Base-by-base conservation (phyloP, 2,888 invertebrate species). In the Eupithecia dodoneata region DNA sequence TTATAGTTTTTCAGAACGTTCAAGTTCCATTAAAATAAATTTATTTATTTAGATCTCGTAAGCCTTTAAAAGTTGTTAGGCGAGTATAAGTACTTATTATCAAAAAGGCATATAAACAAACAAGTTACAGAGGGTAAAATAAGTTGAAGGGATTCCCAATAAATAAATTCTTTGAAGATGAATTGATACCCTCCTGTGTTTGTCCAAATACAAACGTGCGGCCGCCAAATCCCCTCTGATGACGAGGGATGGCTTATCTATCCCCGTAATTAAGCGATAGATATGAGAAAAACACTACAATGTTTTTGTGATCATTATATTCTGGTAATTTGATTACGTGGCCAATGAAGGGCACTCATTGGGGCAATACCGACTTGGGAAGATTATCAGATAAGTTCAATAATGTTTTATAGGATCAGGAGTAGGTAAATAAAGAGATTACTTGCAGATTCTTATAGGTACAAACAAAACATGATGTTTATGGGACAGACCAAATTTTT, bases 291-390 rank as follows among this genome's bases (percentile, higher is more conserved):
- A 80, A 79, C 77, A 76, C 77, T 42, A 69, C 73, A 71, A 65
- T 73, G 71, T 81, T 82, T 82, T 79, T 77, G 76, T 77, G 75
- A 72, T 80, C 70, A 80, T 78, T 63, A 15, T 15, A 76, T 72
- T 73, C 78, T 67, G 74, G 49, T 69, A 76, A 52, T 79, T 79
- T 80, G 75, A 79, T 76, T 63, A 59, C 9, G 41, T 74, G 59
- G 73, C 71, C 66, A 76, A 76, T 80, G 78, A 81, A 80, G 78
- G 81, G n/a, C n/a, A n/a, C n/a, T n/a, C n/a, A n/a, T n/a, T n/a
- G n/a, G n/a, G n/a, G 74, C 81, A 80, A 80, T 80, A 45, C 42
- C 15, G 10, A 45, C n/a, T n/a, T 55, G 45, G 55, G 15, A 69
- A 77, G 75, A 75, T 79, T 77, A 71, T n/a, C 41, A 73, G 67